Conservation (phyloP, 1,140 invertebrate genomes). For the Hirudo medicinalis region DNA sequence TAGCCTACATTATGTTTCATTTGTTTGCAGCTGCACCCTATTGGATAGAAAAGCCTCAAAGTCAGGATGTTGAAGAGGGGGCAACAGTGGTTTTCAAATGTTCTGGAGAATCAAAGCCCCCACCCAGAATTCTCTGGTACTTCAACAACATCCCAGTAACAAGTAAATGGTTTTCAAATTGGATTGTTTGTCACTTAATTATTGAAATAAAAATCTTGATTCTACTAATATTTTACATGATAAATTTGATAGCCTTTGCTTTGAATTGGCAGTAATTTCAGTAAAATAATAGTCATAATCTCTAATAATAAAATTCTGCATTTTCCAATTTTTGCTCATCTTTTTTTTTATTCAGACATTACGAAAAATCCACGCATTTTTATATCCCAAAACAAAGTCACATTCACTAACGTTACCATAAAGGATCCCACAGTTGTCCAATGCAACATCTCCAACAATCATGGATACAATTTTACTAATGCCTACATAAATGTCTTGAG, state of each 20-base stretch:
- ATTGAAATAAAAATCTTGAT: slow-evolving; percentile 18
- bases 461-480: slow-evolving; percentile 94
- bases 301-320: too few relatives aligned
- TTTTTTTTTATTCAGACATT: slow-evolving; percentile 12
- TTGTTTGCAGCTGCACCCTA: slow-evolving; percentile 58
- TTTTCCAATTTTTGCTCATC: neutral
- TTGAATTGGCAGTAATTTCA: too few relatives aligned
- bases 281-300: too few relatives aligned
- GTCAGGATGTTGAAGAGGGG: slow-evolving; percentile 68
- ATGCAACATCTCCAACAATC: slow-evolving; percentile 91
- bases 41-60: slow-evolving; percentile 68
- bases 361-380: slow-evolving; percentile 42
- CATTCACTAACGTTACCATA: slow-evolving; percentile 69
- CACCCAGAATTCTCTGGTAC: slow-evolving; percentile 81
- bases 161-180: too few relatives aligned
- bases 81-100: slow-evolving; percentile 76
- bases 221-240: too few relatives aligned
- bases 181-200: too few relatives aligned
- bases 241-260: too few relatives aligned
- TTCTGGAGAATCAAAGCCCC: slow-evolving; percentile 70
- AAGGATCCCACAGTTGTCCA: slow-evolving; percentile 91
- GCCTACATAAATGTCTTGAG: slow-evolving; percentile 87
- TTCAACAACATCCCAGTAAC: slow-evolving; percentile 81
- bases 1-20: neutral
- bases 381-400: slow-evolving; percentile 54